Conservation (phyloP, 1,140 invertebrate genomes). For the Matsumurasca onukii region DNA sequence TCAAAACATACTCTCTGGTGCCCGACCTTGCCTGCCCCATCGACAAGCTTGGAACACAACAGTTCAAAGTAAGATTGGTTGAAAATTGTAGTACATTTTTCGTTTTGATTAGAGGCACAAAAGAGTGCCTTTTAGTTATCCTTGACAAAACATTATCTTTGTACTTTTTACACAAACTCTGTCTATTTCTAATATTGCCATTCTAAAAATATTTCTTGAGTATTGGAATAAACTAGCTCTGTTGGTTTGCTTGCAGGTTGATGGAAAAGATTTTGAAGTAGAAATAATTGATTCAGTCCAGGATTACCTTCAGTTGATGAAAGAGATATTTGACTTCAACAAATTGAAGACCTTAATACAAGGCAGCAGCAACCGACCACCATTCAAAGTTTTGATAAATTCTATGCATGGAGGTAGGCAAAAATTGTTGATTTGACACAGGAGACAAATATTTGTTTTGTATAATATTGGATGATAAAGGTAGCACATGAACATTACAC, state of each 20-base stretch:
- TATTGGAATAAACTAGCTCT: too few relatives aligned
- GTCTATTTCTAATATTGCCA: neutral
- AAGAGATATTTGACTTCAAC: conserved; percentile 95
- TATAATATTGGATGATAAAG: conserved; percentile 6
- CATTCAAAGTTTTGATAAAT: conserved; percentile 88
- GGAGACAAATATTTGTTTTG: conserved; percentile 32
- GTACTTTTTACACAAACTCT: too few relatives aligned
- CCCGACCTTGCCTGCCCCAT: conserved; percentile 77
- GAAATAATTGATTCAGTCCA: conserved; percentile 90
- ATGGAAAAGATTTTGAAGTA: conserved; percentile 75
- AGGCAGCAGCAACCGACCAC: conserved; percentile 60
- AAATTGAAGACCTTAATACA: conserved; percentile 74
- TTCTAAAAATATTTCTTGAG: neutral
- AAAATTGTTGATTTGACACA: conserved; percentile 33
- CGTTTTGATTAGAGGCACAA: too few relatives aligned
- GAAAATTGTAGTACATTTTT: conserved; percentile 29
- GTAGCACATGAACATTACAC: neutral
- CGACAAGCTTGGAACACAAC: conserved; percentile 61
- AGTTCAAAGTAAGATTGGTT: neutral
- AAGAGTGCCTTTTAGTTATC: too few relatives aligned
- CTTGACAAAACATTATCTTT: too few relatives aligned
- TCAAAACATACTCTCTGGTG: conserved; percentile 79
- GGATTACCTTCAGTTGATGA: conserved; percentile 92
- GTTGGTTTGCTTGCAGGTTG: conserved; percentile 60
- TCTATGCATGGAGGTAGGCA: conserved; percentile 95